These are phyloP conservation scores for Scleropages formosus DNA, from an alignment of 2,797 vertebrate species.

Conservation along the genomic window DNA sequence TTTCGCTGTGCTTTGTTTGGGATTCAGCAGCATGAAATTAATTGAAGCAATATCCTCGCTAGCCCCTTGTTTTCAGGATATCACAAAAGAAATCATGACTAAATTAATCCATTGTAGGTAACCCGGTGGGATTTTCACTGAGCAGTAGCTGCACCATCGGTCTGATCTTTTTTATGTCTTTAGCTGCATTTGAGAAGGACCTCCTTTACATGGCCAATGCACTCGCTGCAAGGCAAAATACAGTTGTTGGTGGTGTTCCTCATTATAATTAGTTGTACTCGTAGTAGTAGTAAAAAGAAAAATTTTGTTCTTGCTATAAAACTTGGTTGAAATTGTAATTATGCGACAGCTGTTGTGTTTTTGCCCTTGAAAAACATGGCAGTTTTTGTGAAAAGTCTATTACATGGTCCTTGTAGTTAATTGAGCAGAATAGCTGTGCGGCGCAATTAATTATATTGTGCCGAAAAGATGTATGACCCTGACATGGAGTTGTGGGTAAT, in stretches of 20 bases:
- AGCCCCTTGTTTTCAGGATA: constrained; percentile 19
- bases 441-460: constrained; percentile 78
- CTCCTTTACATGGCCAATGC: not conserved
- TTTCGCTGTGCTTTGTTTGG: constrained; percentile 21
- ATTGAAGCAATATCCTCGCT: constrained; percentile 24
- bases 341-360: not conserved
- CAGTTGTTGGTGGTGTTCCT: not conserved
- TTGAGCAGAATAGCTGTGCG: constrained; percentile 74
- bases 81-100: constrained; percentile 10
- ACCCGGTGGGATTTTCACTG: not conserved
- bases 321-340: constrained; percentile 6
- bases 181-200: not conserved
- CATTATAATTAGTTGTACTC: no score
- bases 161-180: constrained; percentile 12
- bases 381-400: constrained; percentile 12
- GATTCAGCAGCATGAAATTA: constrained; percentile 27
- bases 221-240: not conserved
- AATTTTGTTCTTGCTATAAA: not conserved
- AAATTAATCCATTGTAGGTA: constrained; percentile 20
- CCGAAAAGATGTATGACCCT: constrained; percentile 74
- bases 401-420: constrained; percentile 65
- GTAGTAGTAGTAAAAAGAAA: not conserved
- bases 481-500: constrained; percentile 73
- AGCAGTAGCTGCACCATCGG: not conserved
- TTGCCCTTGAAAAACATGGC: not conserved